Conservation (phyloP, 2,113 vertebrate species). For the Eulemur rufifrons region DNA sequence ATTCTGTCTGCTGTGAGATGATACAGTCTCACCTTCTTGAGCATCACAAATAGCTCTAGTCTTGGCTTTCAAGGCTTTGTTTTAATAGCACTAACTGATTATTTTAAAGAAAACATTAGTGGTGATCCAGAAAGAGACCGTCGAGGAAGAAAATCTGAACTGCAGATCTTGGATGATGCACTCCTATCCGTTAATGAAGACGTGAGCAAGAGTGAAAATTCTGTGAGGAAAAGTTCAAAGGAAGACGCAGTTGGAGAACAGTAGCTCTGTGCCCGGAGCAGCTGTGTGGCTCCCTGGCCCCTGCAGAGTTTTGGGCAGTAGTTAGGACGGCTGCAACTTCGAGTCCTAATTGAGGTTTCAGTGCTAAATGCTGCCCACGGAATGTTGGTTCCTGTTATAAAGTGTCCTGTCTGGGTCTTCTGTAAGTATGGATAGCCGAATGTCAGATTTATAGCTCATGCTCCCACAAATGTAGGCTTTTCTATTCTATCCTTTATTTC, state of each 20-base stretch:
- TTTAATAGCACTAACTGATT: neutral
- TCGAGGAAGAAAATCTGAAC: neutral
- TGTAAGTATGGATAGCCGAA: neutral
- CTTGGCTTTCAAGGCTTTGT: neutral
- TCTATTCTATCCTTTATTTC: neutral
- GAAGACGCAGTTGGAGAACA: neutral
- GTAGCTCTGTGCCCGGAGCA: neutral
- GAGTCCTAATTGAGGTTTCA: neutral
- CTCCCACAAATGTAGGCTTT: neutral
- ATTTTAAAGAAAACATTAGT: neutral
- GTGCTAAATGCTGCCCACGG: neutral
- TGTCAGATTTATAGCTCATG: neutral
- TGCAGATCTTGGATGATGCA: fast-evolving
- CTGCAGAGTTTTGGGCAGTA: neutral
- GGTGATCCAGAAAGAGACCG: neutral
- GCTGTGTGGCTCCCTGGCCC: too few species aligned
- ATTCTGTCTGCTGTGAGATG: neutral
- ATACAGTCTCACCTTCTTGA: neutral
- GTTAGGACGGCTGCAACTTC: neutral
- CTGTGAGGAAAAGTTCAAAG: neutral
- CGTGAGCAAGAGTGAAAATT: neutral
- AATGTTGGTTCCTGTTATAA: neutral
- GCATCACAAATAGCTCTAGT: neutral
- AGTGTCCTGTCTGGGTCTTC: neutral
- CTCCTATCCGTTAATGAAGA: neutral